These are phyloP conservation scores for Lepisosteus osseus DNA, from an alignment of 2,113 vertebrate species.

Conservation along the genomic window DNA sequence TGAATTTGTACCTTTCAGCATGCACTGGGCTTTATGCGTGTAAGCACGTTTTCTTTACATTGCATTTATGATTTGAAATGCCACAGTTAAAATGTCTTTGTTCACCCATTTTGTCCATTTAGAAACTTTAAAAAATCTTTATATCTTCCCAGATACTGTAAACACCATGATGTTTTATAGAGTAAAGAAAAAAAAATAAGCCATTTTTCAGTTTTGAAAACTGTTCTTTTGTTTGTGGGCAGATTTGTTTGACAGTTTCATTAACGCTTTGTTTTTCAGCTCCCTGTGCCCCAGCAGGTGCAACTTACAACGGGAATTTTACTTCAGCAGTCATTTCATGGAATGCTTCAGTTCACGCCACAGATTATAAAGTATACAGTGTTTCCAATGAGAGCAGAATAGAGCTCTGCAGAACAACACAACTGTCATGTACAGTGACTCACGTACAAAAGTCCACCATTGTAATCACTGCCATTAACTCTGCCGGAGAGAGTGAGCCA, in stretches of 20 bases:
- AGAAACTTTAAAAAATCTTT: no score
- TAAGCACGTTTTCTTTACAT: no score
- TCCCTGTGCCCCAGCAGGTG: slow-evolving; percentile 56
- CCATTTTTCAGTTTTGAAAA: no score
- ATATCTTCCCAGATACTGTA: no score
- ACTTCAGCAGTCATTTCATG: slow-evolving; percentile 49
- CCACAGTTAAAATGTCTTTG: no score
- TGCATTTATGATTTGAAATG: no score
- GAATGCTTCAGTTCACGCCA: slow-evolving; percentile 43
- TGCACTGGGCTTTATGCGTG: no score
- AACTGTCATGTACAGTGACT: slow-evolving; percentile 48
- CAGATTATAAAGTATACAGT: slow-evolving; percentile 48
- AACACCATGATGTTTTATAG: no score
- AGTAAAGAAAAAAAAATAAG: no score
- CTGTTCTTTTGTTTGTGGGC: no score
- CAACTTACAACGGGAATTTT: slow-evolving; percentile 31
- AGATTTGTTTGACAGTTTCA: neutral
- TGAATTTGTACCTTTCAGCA: no score
- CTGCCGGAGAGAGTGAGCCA: slow-evolving; percentile 55
- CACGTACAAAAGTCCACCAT: slow-evolving; percentile 29
- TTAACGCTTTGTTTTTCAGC: slow-evolving; percentile 37
- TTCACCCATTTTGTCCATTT: no score
- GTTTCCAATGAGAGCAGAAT: neutral
- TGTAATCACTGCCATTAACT: slow-evolving; percentile 54
- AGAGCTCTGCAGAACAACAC: slow-evolving; percentile 46